Percentiles rank a stretch among this genome's conserved stretches.
Conservation (phyloP, 2,113 vertebrate genomes). For the Pachypanchax playfairii region DNA sequence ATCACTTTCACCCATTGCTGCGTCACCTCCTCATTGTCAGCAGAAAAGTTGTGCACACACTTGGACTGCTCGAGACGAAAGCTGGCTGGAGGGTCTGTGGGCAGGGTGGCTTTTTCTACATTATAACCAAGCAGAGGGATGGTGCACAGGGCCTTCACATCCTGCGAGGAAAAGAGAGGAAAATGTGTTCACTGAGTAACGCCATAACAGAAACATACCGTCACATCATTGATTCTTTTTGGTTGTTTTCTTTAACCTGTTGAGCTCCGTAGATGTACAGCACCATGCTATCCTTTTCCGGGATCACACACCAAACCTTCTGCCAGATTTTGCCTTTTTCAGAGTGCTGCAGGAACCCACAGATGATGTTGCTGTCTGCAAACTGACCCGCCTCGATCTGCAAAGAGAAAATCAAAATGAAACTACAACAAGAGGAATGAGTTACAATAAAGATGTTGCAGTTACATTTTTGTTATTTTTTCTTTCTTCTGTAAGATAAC, state of each 20-base stretch:
- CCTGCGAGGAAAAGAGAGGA: slow-evolving; percentile 72
- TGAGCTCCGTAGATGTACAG: slow-evolving; percentile 96
- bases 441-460: neutral
- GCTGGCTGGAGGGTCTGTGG: slow-evolving; percentile 84
- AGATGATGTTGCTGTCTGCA: slow-evolving; percentile 91
- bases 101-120: slow-evolving; percentile 85
- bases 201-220: accelerated
- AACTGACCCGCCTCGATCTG: slow-evolving; percentile 97
- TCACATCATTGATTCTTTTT: neutral
- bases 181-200: neutral
- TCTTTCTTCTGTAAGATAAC: neutral
- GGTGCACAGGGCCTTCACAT: slow-evolving; percentile 93
- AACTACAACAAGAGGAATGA: neutral
- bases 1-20: slow-evolving; percentile 95
- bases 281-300: slow-evolving; percentile 92
- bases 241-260: slow-evolving; percentile 80
- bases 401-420: neutral
- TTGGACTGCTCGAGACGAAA: slow-evolving; percentile 96
- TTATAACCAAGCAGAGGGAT: slow-evolving; percentile 94
- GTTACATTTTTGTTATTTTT: neutral
- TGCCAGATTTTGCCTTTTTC: slow-evolving; percentile 97
- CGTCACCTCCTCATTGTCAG: slow-evolving; percentile 92
- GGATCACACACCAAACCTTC: slow-evolving; percentile 96
- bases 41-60: slow-evolving; percentile 91
- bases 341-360: slow-evolving; percentile 94